Evolutionary conservation across 37 sponge, comb jelly and placozoan species (phyloP).

Genomic region (Halisarca cf. caerulea): DNA sequence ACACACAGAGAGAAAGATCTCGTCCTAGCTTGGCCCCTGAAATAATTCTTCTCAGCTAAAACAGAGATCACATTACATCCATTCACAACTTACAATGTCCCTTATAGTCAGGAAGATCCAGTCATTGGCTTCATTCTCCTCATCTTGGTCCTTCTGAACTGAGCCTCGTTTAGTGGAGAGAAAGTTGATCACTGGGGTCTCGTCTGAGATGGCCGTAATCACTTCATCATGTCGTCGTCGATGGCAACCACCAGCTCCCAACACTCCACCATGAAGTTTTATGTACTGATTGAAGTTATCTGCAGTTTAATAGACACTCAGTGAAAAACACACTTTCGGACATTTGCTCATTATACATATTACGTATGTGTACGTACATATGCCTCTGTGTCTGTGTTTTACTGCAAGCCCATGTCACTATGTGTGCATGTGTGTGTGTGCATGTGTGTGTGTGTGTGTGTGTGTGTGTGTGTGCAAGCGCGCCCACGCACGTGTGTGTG

Average conservation of each 20-base stretch:
- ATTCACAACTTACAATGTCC: conserved; percentile 60
- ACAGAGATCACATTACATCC: conserved; percentile 48
- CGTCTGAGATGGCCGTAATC: conserved; percentile 64
- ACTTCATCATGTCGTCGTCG: conserved; percentile 64
- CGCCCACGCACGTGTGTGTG: too few relatives aligned
- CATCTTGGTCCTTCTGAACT: conserved; percentile 22
- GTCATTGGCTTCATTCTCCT: conserved; percentile 74
- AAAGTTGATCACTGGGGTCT: conserved; percentile 68
- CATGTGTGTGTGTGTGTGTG: too few relatives aligned
- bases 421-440: too few relatives aligned
- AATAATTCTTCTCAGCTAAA: too few relatives aligned
- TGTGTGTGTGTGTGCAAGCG: too few relatives aligned
- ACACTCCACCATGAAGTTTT: conserved; percentile 77
- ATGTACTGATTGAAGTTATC: conserved; percentile 79
- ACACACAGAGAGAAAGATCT: too few relatives aligned
- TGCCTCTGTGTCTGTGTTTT: too few relatives aligned
- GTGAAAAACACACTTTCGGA: too few relatives aligned
- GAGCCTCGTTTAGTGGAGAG: conserved; percentile 35
- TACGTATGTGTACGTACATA: too few relatives aligned
- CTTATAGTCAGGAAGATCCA: conserved; percentile 67
- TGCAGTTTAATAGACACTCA: neutral
- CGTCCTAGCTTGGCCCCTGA: too few relatives aligned
- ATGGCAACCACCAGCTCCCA: conserved; percentile 84
- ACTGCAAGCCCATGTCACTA: too few relatives aligned
- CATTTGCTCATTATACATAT: too few relatives aligned